These are phyloP conservation scores for Apantesis nais DNA, from an alignment of 2,888 invertebrate species.

Conservation along the genomic window DNA sequence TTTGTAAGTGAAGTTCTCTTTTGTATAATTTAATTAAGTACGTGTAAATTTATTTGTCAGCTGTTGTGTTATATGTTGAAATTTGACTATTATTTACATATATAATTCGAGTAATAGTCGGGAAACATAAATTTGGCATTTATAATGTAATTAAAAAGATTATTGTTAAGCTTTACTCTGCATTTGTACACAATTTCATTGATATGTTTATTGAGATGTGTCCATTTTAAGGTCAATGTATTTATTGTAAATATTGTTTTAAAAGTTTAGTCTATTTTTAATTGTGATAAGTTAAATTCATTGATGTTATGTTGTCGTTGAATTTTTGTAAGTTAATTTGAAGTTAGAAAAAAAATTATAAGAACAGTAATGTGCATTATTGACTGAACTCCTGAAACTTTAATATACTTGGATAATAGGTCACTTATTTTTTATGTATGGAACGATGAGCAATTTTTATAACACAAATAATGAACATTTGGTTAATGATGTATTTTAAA, in stretches of 20 bases:
- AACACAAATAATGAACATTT: too few species aligned
- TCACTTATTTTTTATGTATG: too few species aligned
- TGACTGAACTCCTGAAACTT: too few species aligned
- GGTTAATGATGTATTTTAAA: too few species aligned
- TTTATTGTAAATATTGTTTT: slow-evolving; percentile 46
- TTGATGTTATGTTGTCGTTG: slow-evolving; percentile 50
- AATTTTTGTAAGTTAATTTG: slow-evolving; percentile 36
- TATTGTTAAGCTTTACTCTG: slow-evolving; percentile 20
- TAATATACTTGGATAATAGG: too few species aligned
- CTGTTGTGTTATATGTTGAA: slow-evolving; percentile 12
- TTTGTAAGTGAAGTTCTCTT: slow-evolving; percentile 44
- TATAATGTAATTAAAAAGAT: slow-evolving; percentile 33
- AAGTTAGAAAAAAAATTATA: slow-evolving; percentile 45
- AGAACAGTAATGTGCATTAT: slow-evolving; percentile 23
- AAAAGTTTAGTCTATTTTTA: slow-evolving; percentile 43
- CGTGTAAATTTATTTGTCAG: slow-evolving; percentile 19
- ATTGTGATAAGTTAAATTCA: slow-evolving; percentile 59
- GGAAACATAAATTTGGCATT: slow-evolving; percentile 42
- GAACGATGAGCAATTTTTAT: too few species aligned
- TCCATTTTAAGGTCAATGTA: not conserved
- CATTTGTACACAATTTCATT: not conserved
- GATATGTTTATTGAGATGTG: not conserved
- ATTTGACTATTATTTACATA: not conserved
- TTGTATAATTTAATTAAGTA: slow-evolving; percentile 32
- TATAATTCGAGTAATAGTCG: not conserved